Evolutionary conservation across 2,888 invertebrate species (phyloP), one percentile per base, ranked within the genome.

Genomic region (Limnephilus marmoratus): DNA sequence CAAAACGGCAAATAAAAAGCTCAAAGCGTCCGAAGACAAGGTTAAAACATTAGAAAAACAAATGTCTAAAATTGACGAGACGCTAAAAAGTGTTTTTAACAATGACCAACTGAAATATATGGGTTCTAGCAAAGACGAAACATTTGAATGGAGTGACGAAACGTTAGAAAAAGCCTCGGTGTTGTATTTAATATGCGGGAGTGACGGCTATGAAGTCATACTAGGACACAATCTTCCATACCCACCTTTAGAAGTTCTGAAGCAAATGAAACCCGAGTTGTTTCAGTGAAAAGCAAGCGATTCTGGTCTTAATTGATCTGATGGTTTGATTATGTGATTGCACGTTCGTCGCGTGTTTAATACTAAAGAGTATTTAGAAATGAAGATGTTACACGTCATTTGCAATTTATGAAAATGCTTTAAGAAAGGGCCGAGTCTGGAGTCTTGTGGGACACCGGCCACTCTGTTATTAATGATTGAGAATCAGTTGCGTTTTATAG

Each of bases 101-200:
- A 89, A 82, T 41, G 91, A 91, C 68, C 91, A 91, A 80, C 24
- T 91, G 15, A 81, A 90, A 37, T 91, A 37, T 29, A 83, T 45
- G 45, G 87, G 53, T n/a, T 31, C 37, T 31, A 12, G 18, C 24
- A 82, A 29, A 18, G 85, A 90, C 5, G 89, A 91, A 49, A 49
- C 80, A 5, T 89, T 91, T 24, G 53, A n/a, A n/a, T 91, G 91
- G 91, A 89, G 91, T 29, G 81, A 85, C 3, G 89, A 90, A 41
- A 91, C 91, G 2, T 29, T 91, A 80, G 91, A 91, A 12, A 91
- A 91, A 45, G 91, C 91, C 7, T 53, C 81, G 15, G 91, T 90
- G 24, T 83, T 91, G 83, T 91, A 91, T 68, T 34, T 81, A 83
- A 85, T 88, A 31, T 91, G 91, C 80, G 91, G 91, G 4, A 49